Base-by-base conservation (phyloP, 2,113 vertebrate species). In the Muscicapa adusta region DNA sequence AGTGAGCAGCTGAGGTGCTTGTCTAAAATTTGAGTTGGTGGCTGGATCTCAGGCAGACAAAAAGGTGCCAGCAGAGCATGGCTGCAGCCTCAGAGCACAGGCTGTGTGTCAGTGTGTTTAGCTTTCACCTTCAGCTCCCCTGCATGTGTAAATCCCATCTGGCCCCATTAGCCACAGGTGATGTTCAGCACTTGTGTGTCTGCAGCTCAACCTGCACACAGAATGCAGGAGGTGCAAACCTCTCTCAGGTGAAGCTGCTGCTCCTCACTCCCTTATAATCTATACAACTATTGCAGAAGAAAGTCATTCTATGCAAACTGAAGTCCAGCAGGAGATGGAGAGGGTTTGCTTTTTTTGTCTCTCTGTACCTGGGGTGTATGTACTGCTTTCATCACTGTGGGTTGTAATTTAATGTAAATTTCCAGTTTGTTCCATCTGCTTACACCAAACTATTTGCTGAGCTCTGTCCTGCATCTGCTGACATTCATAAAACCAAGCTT, bases 61-160 rank as follows among this genome's bases (percentile, higher is more conserved):
- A 56, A 36, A 33, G 1, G 40, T 1, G 12, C n/a, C 0, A 5
- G 73, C 11, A 25, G 42, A 68, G 57, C 29, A 18, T 0, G 48
- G 76, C 45, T 57, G 68, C 20, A 84, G 85, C 65, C 76, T 68
- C 2, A 0, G 28, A 14, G 33, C 4, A 6, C 54, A 34, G 50
- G 1, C 73, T 71, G 72, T 5, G 33, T 29, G 68, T 14, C 66
- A 47, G 23, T 10, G 40, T 6, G 51, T n/a, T 78, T 9, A 40
- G 53, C 65, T 72, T 60, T 51, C 56, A 5, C 24, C 56, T 89
- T 72, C 26, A 23, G 43, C 72, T 88, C 67, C 63, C 68, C 86
- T 77, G 68, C 9, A 5, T 3, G 12, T 19, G 24, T 1, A n/a
- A 83, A 74, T 26, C 61, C 61, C 57, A 4, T 1, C 66, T 24